Evolutionary conservation across 2,113 vertebrate species (phyloP), one percentile per base, ranked within the genome.

Genomic region (Columbina picui): DNA sequence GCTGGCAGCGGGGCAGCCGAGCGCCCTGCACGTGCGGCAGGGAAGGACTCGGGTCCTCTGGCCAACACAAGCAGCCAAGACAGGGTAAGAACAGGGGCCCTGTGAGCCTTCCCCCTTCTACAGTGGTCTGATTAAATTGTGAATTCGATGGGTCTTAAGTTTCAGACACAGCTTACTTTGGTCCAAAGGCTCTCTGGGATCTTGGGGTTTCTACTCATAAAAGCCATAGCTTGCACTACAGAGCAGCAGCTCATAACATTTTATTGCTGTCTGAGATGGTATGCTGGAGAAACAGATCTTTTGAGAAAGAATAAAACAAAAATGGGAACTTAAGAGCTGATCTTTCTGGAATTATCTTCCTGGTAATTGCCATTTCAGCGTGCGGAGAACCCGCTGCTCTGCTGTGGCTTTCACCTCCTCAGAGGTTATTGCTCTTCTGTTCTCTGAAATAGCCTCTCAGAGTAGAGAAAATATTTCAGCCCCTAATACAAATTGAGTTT

Each of bases 141-240:
- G 36, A 81, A n/a, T 18, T 77, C 53, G 7, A 3, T 0, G 6
- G 22, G 38, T 6, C 11, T 59, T 3, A 18, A 81, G 65, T n/a
- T 34, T 50, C 25, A 36, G 56, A 17, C 5, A 16, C 55, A 36
- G 50, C 7, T 34, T 0, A 20, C 0, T 1, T 57, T 52, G 59
- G 41, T 39, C 32, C 70, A 38, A 49, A 57, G 59, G n/a, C 3
- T 75, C 67, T 52, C 61, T 9, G 50, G 34, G 16, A 30, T 14
- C 41, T 57, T 13, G 2, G 52, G 7, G 7, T 17, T 82, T 63
- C 52, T 57, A 20, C 64, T 70, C 18, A 0, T 47, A 21, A 43
- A 38, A 41, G 15, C 10, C 2, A 1, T 3, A 8, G 32, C 0
- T 3, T 16, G 47, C 45, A 17, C 14, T 15, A 13, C 27, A 0